Conservation (phyloP, 30 jellyfish, hydroid and myxozoan genomes). For the Turritopsis rubra region DNA sequence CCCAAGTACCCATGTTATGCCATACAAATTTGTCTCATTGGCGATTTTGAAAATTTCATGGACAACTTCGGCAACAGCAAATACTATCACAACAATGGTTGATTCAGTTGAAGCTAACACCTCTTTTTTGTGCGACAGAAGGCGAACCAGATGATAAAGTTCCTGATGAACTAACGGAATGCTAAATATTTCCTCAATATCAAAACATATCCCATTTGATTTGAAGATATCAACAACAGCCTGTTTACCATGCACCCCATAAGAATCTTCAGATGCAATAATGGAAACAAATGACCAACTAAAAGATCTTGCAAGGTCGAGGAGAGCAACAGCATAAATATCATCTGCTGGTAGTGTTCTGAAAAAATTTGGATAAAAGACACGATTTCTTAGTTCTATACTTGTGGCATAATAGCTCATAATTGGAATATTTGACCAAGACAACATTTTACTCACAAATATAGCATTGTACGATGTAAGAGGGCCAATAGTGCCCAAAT, state of each 20-base stretch:
- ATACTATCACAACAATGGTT: conserved; percentile 20
- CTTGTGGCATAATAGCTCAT: conserved; percentile 73
- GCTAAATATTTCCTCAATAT: conserved; percentile 44
- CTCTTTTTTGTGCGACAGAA: background rate
- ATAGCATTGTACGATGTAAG: background rate
- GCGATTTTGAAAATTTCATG: conserved; percentile 2
- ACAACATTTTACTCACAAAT: conserved; percentile 5
- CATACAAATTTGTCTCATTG: background rate
- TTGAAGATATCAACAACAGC: conserved; percentile 21
- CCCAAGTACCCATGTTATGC: conserved; percentile 42
- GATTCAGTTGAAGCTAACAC: conserved; percentile 11
- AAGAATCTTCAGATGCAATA: conserved; percentile 69
- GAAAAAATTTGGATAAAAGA: conserved; percentile 48
- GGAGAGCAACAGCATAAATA: conserved; percentile 30
- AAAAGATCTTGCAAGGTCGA: conserved; percentile 28
- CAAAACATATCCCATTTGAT: conserved; percentile 39
- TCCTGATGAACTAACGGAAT: conserved; percentile 2
- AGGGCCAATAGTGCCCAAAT: background rate
- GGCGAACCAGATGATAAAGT: background rate
- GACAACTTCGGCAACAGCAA: background rate
- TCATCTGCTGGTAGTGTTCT: conserved; percentile 79
- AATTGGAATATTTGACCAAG: conserved; percentile 46
- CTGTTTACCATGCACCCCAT: conserved; percentile 68
- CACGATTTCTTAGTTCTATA: conserved; percentile 38
- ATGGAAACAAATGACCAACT: conserved; percentile 56